phyloP scores from a whole-genome alignment of 2,113 vertebrate species.

The Mormoops blainvillei region DNA sequence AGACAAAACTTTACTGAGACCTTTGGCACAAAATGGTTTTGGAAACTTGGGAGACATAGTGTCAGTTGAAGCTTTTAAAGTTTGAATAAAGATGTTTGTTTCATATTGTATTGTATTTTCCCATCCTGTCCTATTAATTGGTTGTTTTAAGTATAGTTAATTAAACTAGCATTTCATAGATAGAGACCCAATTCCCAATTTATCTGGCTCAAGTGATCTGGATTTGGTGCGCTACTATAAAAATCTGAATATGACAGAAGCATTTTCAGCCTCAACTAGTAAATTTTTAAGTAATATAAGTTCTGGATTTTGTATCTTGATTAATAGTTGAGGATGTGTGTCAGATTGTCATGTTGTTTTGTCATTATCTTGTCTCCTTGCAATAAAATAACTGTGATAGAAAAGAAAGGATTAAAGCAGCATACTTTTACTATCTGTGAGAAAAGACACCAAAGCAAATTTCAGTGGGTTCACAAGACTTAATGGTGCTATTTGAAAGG shows the following conservation, averaged over 20 bases:
- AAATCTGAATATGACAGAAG: constrained; percentile 11
- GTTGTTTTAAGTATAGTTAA: constrained; percentile 11
- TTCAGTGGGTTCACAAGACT: background rate
- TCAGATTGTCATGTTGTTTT: background rate
- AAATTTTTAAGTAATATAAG: background rate
- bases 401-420: background rate
- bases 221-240: background rate
- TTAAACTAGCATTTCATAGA: constrained; percentile 47
- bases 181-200: background rate
- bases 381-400: background rate
- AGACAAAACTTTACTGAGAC: constrained; percentile 55
- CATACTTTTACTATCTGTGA: background rate
- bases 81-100: constrained; percentile 60
- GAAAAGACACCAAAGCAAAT: background rate
- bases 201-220: background rate
- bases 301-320: constrained; percentile 5
- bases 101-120: constrained; percentile 19
- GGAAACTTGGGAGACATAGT: background rate
- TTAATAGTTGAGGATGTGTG: background rate
- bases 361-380: background rate
- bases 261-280: background rate
- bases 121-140: constrained; percentile 42
- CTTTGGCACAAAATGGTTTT: constrained; percentile 25
- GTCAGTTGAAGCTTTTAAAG: constrained; percentile 48
- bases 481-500: background rate